Base-by-base conservation (phyloP, 2,888 invertebrate species). In the Ornithoptera priamus region DNA sequence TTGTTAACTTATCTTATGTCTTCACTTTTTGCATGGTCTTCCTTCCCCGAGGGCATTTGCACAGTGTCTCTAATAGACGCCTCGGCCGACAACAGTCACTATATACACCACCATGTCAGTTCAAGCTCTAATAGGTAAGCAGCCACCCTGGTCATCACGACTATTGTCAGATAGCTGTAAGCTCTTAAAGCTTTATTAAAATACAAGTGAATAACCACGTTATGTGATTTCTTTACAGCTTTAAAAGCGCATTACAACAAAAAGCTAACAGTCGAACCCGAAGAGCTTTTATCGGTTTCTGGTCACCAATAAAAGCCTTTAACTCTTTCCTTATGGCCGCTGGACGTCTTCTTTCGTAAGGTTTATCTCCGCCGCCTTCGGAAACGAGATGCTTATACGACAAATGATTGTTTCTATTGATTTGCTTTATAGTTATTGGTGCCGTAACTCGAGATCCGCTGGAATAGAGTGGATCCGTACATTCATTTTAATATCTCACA, bases 341-440 rank as follows among this genome's bases (percentile, higher is more conserved):
- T 68, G 70, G 62, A 68, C 42, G 71, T 70, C 65, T 73, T 74
- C 71, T 74, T 73, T 75, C 72, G 71, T 61, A 56, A 75, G 74
- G 72, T 74, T 73, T 74, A 75, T 74, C 71, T 66, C 42, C 18
- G 59, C 22, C 53, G 36, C 15, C 63, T 57, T 64, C 57, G 57
- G 42, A 60, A 63, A 62, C 69, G 69, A 62, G 62, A 67, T 64
- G 73, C 67, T 71, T 72, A 74, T 73, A 74, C 70, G 78, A 72
- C 71, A 75, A 68, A 68, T 70, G 75, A 85, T 85, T 84, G 84
- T 85, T 83, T 84, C 80, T 84, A 85, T 86, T 83, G 86, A 85
- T 87, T 85, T 88, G 83, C 82, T 90, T 90, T 88, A 90, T 84
- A 81, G 85, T 89, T 89, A 90, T 89, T 85, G 77, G 76, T 72